Evolutionary conservation across 2,888 invertebrate genomes (phyloP), one percentile per base, ranked within the genome.

Genomic region (Gryllus longicercus): DNA sequence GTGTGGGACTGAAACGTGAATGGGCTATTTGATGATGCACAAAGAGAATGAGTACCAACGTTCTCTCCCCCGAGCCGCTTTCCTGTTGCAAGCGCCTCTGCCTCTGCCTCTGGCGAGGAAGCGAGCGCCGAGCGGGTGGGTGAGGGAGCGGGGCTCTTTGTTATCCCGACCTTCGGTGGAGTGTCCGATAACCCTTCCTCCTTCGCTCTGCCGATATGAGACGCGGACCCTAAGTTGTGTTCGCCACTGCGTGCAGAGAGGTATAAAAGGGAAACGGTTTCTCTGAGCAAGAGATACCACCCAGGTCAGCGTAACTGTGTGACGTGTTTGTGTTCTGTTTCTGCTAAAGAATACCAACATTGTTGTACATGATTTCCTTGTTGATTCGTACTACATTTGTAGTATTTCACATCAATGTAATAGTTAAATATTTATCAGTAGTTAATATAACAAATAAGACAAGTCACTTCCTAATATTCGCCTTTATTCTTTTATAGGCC

Each of bases 1-100:
- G 63, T 63, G n/a, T 63, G 63, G n/a, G 63, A 63, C n/a, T 63
- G 63, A 18, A 63, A 63, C 4, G 63, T 2, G 63, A 63, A 63
- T 63, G 63, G 63, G 63, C n/a, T 63, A n/a, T 63, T 63, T 63
- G 63, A 63, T n/a, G 63, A 63, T 63, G n/a, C 63, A 63, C 63
- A 63, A 63, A 14, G 63, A 63, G 63, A 63, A 63, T 63, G 63
- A 63, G 63, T 1, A n/a, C 63, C n/a, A 63, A n/a, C n/a, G n/a
- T 16, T n/a, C n/a, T 16, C 63, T 63, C 38, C 8, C 8, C 38
- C 38, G 38, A 1, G 38, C 38, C 63, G 63, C 16, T 18, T 63
- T 18, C 63, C n/a, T 14, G 14, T 16, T 63, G 16, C 63, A 18
- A 14, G 63, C 63, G n/a, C n/a, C n/a, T 3, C n/a, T 14, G 63